phyloP scores from a whole-genome alignment of 2,797 vertebrate genomes.

The Labroides dimidiatus region DNA sequence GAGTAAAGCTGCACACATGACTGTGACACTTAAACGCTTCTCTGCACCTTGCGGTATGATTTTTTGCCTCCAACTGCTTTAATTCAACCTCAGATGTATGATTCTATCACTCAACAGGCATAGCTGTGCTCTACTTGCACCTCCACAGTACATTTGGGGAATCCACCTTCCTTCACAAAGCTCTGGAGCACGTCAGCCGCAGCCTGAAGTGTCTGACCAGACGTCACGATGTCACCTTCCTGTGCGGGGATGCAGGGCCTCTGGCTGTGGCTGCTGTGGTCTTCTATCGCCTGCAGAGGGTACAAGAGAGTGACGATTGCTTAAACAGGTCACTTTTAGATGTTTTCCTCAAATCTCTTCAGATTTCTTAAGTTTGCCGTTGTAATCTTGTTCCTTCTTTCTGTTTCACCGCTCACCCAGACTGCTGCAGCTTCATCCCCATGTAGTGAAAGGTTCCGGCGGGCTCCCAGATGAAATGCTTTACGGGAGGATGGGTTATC shows the following conservation, averaged over 20 bases:
- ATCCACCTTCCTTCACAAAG: constrained; percentile 86
- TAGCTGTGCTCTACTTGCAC: constrained; percentile 94
- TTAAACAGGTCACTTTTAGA: constrained; percentile 83
- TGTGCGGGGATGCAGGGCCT: constrained; percentile 93
- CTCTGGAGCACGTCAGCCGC: constrained; percentile 86
- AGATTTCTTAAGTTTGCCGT: not conserved
- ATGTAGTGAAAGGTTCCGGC: constrained; percentile 82
- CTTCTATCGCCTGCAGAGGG: constrained; percentile 87
- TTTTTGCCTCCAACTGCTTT: too few species aligned
- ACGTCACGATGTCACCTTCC: constrained; percentile 91
- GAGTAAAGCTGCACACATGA: not conserved
- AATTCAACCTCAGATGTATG: too few species aligned
- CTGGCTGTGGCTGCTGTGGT: constrained; percentile 91
- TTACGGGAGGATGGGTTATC: constrained; percentile 92
- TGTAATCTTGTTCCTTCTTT: not conserved
- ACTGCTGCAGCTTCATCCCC: constrained; percentile 87
- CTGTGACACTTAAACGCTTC: too few species aligned
- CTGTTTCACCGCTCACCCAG: constrained; percentile 66
- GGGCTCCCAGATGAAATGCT: constrained; percentile 92
- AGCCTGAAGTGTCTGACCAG: constrained; percentile 88
- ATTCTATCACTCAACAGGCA: constrained; percentile 80
- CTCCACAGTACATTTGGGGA: constrained; percentile 90
- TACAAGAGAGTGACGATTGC: constrained; percentile 90
- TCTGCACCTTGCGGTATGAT: too few species aligned
- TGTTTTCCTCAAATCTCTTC: not conserved